These are phyloP conservation scores for Danaus chrysippus DNA, from an alignment of 2,888 invertebrate genomes.

Conservation along the genomic window DNA sequence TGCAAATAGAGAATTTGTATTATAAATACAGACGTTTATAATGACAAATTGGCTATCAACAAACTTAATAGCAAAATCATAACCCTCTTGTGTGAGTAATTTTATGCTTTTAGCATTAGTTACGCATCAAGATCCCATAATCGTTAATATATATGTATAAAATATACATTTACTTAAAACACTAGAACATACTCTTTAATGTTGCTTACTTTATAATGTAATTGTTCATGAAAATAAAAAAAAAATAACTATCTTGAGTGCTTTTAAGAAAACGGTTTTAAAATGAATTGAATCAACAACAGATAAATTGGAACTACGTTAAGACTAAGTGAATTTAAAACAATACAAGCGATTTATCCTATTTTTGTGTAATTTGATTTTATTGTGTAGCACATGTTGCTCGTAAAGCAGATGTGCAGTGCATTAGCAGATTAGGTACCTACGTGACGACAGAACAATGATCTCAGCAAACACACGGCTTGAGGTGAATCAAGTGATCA, in stretches of 20 bases:
- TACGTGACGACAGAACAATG: slow-evolving; percentile 42
- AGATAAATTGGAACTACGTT: background rate
- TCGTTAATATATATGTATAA: no score
- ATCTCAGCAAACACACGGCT: slow-evolving; percentile 9
- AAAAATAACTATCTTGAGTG: no score
- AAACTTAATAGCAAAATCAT: background rate
- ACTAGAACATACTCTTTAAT: background rate
- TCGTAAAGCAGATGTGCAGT: slow-evolving; percentile 35
- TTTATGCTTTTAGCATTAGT: no score
- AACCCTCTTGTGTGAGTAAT: no score
- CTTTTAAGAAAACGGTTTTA: background rate
- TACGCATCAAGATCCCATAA: no score
- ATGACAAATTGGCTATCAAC: slow-evolving; percentile 5
- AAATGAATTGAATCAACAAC: background rate
- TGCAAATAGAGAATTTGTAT: slow-evolving; percentile 1
- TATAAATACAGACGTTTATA: background rate
- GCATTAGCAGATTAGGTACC: slow-evolving; percentile 48
- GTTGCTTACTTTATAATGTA: no score
- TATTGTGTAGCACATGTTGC: slow-evolving; percentile 28
- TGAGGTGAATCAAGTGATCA: background rate
- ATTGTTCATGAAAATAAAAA: no score
- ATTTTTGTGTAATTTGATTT: slow-evolving; percentile 26
- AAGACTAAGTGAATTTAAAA: background rate
- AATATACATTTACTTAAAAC: no score
- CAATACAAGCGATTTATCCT: background rate